phyloP scores from a whole-genome alignment of 2,113 vertebrate species.

The Pterophyllum scalare region DNA sequence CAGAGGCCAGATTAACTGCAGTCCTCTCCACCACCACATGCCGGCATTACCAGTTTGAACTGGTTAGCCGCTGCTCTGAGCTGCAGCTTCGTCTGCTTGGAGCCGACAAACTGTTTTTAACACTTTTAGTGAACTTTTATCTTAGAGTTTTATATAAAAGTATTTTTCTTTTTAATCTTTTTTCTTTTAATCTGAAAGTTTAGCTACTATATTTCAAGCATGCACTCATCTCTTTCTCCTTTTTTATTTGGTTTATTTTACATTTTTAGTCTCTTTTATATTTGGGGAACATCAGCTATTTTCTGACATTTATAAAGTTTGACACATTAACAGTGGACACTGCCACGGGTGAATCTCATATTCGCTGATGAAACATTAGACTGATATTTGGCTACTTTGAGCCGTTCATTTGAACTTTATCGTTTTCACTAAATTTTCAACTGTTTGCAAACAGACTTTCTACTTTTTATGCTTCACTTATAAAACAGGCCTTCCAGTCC shows the following conservation, averaged over 20 bases:
- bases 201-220: not conserved
- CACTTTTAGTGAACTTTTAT: not conserved
- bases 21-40: not conserved
- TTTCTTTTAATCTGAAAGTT: too few species aligned
- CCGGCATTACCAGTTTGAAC: not conserved
- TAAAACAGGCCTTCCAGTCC: not conserved
- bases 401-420: not conserved
- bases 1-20: not conserved
- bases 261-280: too few species aligned
- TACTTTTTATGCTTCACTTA: too few species aligned
- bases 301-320: not conserved
- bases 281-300: too few species aligned
- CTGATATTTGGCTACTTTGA: not conserved
- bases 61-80: not conserved
- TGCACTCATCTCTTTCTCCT: not conserved
- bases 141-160: fast-evolving
- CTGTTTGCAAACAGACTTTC: not conserved
- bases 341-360: not conserved
- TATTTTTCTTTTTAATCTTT: not conserved
- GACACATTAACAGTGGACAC: not conserved
- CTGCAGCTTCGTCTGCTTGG: not conserved
- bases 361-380: not conserved
- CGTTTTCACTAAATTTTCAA: not conserved
- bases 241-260: too few species aligned
- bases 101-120: not conserved